Base-by-base conservation (phyloP, 1,140 invertebrate species). In the Leptestheria dahalacensis region DNA sequence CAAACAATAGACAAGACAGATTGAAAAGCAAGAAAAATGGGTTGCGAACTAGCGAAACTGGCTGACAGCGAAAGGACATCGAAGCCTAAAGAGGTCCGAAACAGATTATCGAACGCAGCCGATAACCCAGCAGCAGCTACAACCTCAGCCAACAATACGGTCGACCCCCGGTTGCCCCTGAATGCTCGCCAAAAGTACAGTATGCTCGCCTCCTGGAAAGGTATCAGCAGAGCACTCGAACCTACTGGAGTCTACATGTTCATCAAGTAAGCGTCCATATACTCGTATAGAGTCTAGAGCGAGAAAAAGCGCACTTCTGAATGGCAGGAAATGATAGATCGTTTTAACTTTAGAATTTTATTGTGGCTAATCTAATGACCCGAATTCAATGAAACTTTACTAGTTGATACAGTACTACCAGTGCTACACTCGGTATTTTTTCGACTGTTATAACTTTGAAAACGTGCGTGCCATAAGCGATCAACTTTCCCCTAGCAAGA, bases 191-290 rank as follows among this genome's bases (percentile, higher is more conserved):
- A 93, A 75, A 89, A 86, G 70, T 91, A 88, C 70, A 84, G 78
- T 61, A 86, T 93, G 74, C 76, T 87, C 46, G 87, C 88, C 2
- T 89, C 86, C 12, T 93, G 89, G 89, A 91, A 89, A 69, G 88
- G 84, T 3, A 90, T 91, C 62, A 82, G 82, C 51, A 79, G 88
- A 64, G 88, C 87, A 1, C 86, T 91, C 78, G 86, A 88, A 71
- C 80, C 83, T 15, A 91, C 89, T 26, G 89, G 88, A 18, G 80
- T 92, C 64, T 82, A 80, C 71, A 92, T 92, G 88, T 91, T 92
- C 71, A 77, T 91, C 70, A 88, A 86, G 88, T 91, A 73, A 84
- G 85, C 10, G 11, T 24, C 20, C 48, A 3, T 1, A 24, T 15
- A 24, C 3, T 48, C 21, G 18, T 48, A 3, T 48, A 18, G 2